phyloP scores from a whole-genome alignment of 30 jellyfish, hydroid and myxozoan species.

The Turritopsis rubra region DNA sequence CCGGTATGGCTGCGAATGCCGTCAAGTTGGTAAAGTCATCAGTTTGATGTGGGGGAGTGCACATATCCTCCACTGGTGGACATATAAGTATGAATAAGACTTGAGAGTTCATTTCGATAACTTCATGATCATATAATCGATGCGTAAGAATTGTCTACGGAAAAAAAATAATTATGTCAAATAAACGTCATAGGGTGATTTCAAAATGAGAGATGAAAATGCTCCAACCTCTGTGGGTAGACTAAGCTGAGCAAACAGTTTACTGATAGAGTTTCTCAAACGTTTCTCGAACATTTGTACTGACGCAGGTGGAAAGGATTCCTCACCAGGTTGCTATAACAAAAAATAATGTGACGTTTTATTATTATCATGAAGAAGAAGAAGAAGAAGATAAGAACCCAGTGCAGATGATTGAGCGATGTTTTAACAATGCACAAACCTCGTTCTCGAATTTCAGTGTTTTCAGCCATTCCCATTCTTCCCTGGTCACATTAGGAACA shows the following conservation, averaged over 20 bases:
- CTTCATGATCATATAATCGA: constrained; percentile 89
- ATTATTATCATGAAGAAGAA: background rate
- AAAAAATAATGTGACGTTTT: background rate
- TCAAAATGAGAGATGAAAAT: too few species aligned
- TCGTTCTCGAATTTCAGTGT: background rate
- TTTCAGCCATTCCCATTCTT: constrained; percentile 46
- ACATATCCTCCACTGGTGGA: constrained; percentile 89
- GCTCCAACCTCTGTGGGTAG: constrained; percentile 85
- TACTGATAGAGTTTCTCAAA: constrained; percentile 51
- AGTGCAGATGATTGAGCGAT: too few species aligned
- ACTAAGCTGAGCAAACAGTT: constrained; percentile 57
- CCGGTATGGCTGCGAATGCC: constrained; percentile 78
- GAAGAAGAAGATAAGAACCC: too few species aligned
- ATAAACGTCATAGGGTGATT: too few species aligned
- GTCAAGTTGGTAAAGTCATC: constrained; percentile 69
- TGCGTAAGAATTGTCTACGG: constrained; percentile 64
- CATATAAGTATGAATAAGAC: constrained; percentile 65
- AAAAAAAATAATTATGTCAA: background rate
- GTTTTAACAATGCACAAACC: background rate
- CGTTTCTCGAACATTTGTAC: constrained; percentile 5
- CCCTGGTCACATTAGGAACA: constrained; percentile 94
- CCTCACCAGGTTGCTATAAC: background rate
- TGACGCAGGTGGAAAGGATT: background rate
- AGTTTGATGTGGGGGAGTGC: constrained; percentile 93
- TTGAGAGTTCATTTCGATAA: constrained; percentile 76